Base-by-base conservation (phyloP, 2,797 vertebrate species). In the Typhlichthys eigenmanni region DNA sequence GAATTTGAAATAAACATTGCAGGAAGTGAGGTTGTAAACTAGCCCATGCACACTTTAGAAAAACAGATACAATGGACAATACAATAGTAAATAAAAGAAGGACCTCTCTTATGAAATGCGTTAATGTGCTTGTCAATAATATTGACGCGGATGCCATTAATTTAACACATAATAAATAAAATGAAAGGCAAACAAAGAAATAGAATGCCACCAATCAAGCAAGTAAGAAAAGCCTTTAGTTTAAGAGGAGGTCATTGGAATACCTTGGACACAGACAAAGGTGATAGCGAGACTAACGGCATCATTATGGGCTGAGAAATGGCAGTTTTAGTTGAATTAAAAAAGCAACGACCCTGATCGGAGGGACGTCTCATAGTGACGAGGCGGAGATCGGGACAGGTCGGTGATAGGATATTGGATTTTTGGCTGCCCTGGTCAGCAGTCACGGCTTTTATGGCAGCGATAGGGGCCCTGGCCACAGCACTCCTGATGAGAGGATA, bases 361-460 rank as follows among this genome's bases (percentile, higher is more conserved):
- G 74, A 76, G 74, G 65, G 71, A 80, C 85, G 85, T 85, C 80
- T 87, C 74, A n/a, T 11, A 12, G 61, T 76, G 78, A 85, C 76
- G 85, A 82, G 87, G 74, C 79, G 59, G 74, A 78, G 75, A 69
- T 67, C 2, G 71, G 69, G 81, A 87, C 82, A 83, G 85, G 75
- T 79, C 83, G 68, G 75, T 88, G 85, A 90, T 87, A 71, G 86
- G 80, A 91, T 92, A 92, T 93, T 91, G 91, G 87, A 92, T 92
- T 92, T 91, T 61, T 80, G 75, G 81, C 83, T 76, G 84, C 76
- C 86, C 85, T 91, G 90, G 85, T 88, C 87, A 79, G 75, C 62
- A 12, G 84, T 91, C 86, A 85, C 81, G 52, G 80, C 80, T 92
- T 92, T 93, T 93, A 93, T 90, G 88, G 85, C 79, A 54, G 69